Conservation (phyloP, 2,113 vertebrate genomes). For the Apodemus speciosus region DNA sequence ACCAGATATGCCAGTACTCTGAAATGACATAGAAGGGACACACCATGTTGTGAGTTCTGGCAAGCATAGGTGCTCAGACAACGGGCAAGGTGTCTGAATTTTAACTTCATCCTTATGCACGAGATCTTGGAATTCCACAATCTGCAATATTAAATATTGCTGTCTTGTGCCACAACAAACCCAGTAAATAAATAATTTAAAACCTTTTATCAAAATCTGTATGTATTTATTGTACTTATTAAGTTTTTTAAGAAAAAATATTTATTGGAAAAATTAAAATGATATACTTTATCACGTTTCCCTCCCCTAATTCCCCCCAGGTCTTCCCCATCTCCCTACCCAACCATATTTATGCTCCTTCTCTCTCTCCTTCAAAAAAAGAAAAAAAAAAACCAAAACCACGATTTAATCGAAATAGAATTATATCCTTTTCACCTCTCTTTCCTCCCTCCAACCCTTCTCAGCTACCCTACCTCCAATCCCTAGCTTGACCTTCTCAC, state of each 20-base stretch:
- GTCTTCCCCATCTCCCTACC: neutral
- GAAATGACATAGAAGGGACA: constrained; percentile 24
- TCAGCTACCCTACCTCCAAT: neutral
- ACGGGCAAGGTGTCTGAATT: neutral
- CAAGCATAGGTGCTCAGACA: neutral
- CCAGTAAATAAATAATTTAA: constrained; percentile 1
- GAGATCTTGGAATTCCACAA: neutral
- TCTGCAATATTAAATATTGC: neutral
- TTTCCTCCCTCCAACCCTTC: neutral
- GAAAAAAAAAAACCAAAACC: neutral
- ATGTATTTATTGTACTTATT: neutral
- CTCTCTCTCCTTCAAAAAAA: neutral
- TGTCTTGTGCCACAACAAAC: neutral
- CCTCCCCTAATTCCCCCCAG: neutral
- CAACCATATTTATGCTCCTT: neutral
- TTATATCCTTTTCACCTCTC: neutral
- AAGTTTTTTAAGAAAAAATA: too few species aligned
- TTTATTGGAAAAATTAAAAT: neutral
- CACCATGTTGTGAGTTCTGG: neutral
- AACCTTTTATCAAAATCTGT: neutral
- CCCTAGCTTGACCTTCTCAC: neutral
- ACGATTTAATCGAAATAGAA: neutral
- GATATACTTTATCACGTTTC: neutral
- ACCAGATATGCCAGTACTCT: neutral
- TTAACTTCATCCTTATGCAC: neutral